Base-by-base conservation (phyloP, 2,113 vertebrate genomes). In the Leucopsar rothschildi region DNA sequence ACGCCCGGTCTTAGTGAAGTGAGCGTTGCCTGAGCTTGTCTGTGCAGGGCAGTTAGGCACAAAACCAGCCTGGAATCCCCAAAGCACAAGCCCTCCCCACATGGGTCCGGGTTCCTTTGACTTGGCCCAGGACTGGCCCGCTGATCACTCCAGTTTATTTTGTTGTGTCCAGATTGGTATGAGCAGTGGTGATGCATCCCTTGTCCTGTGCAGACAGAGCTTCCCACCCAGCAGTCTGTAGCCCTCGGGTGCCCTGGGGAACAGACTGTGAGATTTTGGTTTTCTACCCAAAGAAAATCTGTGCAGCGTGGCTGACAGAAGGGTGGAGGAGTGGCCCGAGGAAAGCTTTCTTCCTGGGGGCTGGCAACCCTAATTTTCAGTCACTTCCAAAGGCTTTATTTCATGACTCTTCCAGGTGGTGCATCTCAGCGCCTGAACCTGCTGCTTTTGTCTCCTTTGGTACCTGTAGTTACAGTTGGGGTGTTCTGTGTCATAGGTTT, bases 1-100 rank as follows among this genome's bases (percentile, higher is more conserved):
- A 99, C 96, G 98, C 99, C 90, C 98, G 99, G 96, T 99, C 99
- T 95, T 99, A 99, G 99, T 98, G 97, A 96, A 86, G 73, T 23
- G 65, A 75, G 96, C n/a, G 60, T 94, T 82, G 92, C 89, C 95
- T 93, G 83, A 96, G 96, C 93, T 96, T 98, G 98, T 98, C 98
- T 98, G 98, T 97, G 98, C 97, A 98, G 98, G 96, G 98, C 98
- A 98, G 97, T 97, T 97, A 93, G 98, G 97, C 97, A 89, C 96
- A 98, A 98, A 98, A 97, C 96, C 93, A 90, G 93, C 95, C 96
- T 82, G 79, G 97, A 97, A 97, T 96, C 97, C 97, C 97, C 95
- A 95, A 95, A 95, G 95, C 97, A 97, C 95, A 97, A 97, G 87
- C 93, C 95, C 83, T 92, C 82, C 94, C 92, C 91, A 66, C 69